A percentile compares a stretch with the other conserved stretches of the same genome.
phyloP scores from a whole-genome alignment of 2,113 vertebrate genomes.

The Erythrolamprus reginae region DNA sequence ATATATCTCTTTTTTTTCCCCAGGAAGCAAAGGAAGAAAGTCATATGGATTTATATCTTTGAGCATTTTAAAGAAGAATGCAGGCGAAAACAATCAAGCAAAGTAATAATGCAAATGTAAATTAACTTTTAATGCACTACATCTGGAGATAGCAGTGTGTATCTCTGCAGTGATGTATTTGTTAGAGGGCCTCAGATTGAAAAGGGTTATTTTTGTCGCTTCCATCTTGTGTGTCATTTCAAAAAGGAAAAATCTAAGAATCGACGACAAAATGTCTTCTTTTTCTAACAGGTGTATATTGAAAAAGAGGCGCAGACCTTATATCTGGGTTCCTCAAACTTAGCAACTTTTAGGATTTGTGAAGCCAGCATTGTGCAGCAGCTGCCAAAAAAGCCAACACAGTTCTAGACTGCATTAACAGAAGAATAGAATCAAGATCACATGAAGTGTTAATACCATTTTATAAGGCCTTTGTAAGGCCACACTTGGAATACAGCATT shows the following conservation, averaged over 20 bases:
- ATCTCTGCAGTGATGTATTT: not conserved
- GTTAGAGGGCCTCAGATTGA: not conserved
- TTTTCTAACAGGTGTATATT: not conserved
- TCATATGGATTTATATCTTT: slow-evolving; percentile 23
- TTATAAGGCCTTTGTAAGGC: too few relatives aligned
- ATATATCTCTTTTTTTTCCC: slow-evolving; percentile 3
- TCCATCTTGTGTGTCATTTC: not conserved
- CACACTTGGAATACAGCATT: too few relatives aligned
- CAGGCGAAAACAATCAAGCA: slow-evolving; percentile 12
- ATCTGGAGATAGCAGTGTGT: slow-evolving; percentile 10
- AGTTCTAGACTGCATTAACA: too few relatives aligned
- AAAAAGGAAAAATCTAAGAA: not conserved
- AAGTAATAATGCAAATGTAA: slow-evolving; percentile 30
- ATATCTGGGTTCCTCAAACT: too few relatives aligned
- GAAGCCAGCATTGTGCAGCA: too few relatives aligned
- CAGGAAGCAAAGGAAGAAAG: slow-evolving; percentile 24
- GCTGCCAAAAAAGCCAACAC: too few relatives aligned
- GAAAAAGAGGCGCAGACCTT: not conserved
- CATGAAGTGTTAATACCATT: too few relatives aligned
- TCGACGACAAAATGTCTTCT: not conserved
- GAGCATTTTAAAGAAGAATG: slow-evolving; percentile 23
- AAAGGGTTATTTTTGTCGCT: not conserved
- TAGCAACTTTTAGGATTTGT: too few relatives aligned
- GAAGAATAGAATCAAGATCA: too few relatives aligned
- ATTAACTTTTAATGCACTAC: slow-evolving; percentile 32